A percentile compares a stretch with the other conserved stretches of the same genome.
Evolutionary conservation across 2,113 vertebrate species (phyloP).

Genomic region (Octodon degus): DNA sequence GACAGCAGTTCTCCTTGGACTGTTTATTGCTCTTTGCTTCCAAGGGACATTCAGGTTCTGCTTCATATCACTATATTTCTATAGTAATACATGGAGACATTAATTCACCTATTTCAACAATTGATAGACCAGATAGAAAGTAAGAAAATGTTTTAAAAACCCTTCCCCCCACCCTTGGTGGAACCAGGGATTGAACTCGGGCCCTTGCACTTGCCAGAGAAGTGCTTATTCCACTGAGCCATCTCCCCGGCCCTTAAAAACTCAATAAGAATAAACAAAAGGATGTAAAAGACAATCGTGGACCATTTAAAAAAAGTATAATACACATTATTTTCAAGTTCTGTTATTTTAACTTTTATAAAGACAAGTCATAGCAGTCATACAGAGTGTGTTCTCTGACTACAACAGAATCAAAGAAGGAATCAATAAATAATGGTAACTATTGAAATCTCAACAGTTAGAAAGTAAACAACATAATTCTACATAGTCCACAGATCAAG

Average conservation of each 20-base stretch:
- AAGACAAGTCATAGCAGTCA: background rate
- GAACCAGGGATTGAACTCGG: no score
- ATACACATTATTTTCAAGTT: background rate
- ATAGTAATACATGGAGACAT: background rate
- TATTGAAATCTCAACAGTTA: background rate
- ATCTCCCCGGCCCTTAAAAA: background rate
- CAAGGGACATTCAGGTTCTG: no score
- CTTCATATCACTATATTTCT: no score
- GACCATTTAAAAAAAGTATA: background rate
- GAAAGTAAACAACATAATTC: background rate
- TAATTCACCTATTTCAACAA: background rate
- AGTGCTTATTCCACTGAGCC: no score
- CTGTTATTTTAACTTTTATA: background rate
- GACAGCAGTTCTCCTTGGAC: no score
- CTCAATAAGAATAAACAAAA: background rate
- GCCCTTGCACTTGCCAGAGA: no score
- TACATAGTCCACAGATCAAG: background rate
- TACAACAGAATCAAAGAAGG: background rate
- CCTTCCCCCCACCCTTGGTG: no score
- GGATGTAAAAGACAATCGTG: background rate
- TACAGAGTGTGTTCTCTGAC: background rate
- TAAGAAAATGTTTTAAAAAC: background rate
- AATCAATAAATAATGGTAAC: background rate
- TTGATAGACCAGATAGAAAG: background rate
- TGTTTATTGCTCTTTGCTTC: no score